Conservation (phyloP, 2,888 invertebrate species). For the Leistus spinibarbis region DNA sequence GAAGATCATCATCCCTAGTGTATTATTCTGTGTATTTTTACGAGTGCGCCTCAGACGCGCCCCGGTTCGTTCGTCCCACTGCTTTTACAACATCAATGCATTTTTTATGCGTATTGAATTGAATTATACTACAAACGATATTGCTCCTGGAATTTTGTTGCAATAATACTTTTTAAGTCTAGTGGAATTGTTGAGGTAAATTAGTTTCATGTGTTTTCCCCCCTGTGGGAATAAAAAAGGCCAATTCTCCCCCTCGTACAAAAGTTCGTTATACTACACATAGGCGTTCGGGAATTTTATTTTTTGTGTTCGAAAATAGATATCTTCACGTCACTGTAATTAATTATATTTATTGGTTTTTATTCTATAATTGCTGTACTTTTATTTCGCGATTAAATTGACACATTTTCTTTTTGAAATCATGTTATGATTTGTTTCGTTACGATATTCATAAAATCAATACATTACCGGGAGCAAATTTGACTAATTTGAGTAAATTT, state of each 20-base stretch:
- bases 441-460: neutral
- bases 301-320: neutral
- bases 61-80: neutral
- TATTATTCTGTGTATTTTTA: neutral
- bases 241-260: neutral
- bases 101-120: neutral
- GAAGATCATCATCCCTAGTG: neutral
- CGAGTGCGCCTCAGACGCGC: neutral
- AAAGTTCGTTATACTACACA: neutral
- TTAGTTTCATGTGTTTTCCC: neutral
- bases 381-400: neutral
- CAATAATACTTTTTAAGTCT: neutral
- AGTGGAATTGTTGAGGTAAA: constrained; percentile 1
- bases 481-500: neutral
- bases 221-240: neutral
- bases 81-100: no score
- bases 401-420: neutral
- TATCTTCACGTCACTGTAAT: neutral
- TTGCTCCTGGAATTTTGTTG: neutral
- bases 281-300: neutral
- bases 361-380: neutral
- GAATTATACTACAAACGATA: neutral
- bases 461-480: neutral
- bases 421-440: neutral
- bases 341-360: neutral